Conservation (phyloP, 1,140 invertebrate genomes). For the Sipha flava region DNA sequence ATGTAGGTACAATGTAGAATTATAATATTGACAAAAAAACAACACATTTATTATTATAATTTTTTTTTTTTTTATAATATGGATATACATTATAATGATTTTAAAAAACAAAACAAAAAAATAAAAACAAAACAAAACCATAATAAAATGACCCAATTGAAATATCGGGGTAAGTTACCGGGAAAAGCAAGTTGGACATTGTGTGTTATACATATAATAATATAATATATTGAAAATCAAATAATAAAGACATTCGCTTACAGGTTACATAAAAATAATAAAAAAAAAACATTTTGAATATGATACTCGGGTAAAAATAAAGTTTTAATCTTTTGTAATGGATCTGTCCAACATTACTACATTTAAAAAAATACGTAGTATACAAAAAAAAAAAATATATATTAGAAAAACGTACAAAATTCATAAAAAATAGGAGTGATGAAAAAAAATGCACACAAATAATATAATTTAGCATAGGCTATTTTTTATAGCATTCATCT, state of each 20-base stretch:
- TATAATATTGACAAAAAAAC: neutral
- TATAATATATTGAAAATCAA: neutral
- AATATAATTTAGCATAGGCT: constrained; percentile 32
- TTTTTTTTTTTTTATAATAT: constrained; percentile 19
- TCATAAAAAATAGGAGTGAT: constrained; percentile 33
- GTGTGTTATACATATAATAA: neutral
- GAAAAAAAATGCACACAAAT: constrained; percentile 33
- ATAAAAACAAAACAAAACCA: constrained; percentile 23
- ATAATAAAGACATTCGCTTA: neutral
- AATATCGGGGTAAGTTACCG: constrained; percentile 9
- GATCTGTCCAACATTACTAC: constrained; percentile 23
- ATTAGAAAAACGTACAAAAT: constrained; percentile 33
- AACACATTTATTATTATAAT: neutral
- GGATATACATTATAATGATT: constrained; percentile 29
- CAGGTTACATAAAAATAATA: neutral
- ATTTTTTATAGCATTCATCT: constrained; percentile 17
- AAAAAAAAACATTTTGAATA: neutral
- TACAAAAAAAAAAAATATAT: constrained; percentile 14
- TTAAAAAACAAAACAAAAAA: constrained; percentile 28
- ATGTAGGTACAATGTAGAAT: no score
- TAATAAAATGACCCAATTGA: constrained; percentile 18
- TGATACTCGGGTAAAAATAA: neutral
- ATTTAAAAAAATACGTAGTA: constrained; percentile 29
- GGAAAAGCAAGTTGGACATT: constrained; percentile 31
- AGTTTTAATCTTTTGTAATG: neutral